These are phyloP conservation scores for Acanthurus leucopareius DNA, from an alignment of 2,797 vertebrate species.

Conservation along the genomic window DNA sequence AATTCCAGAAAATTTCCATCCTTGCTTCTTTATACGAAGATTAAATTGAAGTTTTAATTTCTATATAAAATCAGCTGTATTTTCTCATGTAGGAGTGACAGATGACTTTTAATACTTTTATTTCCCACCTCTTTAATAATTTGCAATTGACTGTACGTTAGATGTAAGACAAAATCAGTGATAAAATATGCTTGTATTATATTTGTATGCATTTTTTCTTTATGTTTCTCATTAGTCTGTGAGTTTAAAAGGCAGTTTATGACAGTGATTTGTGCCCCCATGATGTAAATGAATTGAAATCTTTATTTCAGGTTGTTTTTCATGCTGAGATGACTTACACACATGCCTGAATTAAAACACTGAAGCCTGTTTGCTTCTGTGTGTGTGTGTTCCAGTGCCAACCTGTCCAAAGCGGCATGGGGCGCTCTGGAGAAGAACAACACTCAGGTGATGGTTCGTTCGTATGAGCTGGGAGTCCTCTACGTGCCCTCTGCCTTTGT, in stretches of 20 bases:
- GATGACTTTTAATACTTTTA: neutral
- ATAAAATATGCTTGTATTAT: neutral
- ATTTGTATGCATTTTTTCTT: neutral
- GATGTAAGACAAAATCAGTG: neutral
- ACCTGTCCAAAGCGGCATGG: constrained; percentile 98
- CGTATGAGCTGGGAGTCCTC: constrained; percentile 97
- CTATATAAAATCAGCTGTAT: neutral
- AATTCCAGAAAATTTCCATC: too few relatives aligned
- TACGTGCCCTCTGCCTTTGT: constrained; percentile 94
- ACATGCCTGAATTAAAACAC: neutral
- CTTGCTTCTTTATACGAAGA: neutral
- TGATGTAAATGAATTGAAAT: neutral
- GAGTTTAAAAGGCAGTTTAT: neutral
- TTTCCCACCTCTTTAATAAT: neutral
- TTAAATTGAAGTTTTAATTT: neutral
- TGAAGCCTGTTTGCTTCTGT: neutral
- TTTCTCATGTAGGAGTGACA: neutral
- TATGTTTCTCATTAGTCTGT: neutral
- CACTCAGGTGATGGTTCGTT: constrained; percentile 95
- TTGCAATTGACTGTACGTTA: neutral
- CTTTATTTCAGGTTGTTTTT: neutral
- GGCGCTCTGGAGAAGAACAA: constrained; percentile 95
- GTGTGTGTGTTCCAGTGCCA: constrained; percentile 85
- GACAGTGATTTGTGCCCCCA: neutral
- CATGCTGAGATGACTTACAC: neutral